A percentile compares a stretch with the other conserved stretches of the same genome.
These are phyloP conservation scores for Kryphioiulus occultus DNA, from an alignment of 2,888 invertebrate species.

Conservation along the genomic window DNA sequence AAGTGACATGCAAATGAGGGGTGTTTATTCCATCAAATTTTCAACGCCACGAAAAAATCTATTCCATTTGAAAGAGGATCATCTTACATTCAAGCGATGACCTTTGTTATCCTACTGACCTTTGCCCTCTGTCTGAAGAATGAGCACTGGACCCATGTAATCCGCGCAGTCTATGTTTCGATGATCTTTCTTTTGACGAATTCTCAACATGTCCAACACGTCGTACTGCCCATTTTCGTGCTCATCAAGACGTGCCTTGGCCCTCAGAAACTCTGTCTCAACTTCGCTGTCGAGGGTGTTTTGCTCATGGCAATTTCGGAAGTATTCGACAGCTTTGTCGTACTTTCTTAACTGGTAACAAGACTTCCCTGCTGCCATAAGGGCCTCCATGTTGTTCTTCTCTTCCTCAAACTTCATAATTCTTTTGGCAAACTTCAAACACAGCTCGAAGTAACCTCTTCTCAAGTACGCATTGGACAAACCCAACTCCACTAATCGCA, in stretches of 20 bases:
- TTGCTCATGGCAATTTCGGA: too few relatives aligned
- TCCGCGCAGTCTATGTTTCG: background rate
- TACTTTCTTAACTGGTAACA: background rate
- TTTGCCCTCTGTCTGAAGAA: too few relatives aligned
- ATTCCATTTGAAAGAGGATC: too few relatives aligned
- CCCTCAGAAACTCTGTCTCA: background rate
- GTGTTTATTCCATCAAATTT: too few relatives aligned
- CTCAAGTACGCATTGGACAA: background rate
- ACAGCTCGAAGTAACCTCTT: background rate
- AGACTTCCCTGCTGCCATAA: background rate
- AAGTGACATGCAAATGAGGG: too few relatives aligned
- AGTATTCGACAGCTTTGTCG: background rate
- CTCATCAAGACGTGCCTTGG: background rate
- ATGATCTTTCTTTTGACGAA: background rate
- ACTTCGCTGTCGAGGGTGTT: background rate
- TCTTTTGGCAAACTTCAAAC: background rate
- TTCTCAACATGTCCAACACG: background rate
- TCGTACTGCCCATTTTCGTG: background rate
- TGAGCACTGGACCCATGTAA: constrained; percentile 25
- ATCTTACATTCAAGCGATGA: too few relatives aligned
- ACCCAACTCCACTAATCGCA: background rate
- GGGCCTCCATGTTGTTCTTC: background rate
- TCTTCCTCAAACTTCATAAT: background rate
- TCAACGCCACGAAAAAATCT: too few relatives aligned
- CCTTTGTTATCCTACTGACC: too few relatives aligned